Percentiles rank a stretch among this genome's conserved stretches.
phyloP scores from a whole-genome alignment of 2,113 vertebrate genomes.

The Manacus vitellinus region DNA sequence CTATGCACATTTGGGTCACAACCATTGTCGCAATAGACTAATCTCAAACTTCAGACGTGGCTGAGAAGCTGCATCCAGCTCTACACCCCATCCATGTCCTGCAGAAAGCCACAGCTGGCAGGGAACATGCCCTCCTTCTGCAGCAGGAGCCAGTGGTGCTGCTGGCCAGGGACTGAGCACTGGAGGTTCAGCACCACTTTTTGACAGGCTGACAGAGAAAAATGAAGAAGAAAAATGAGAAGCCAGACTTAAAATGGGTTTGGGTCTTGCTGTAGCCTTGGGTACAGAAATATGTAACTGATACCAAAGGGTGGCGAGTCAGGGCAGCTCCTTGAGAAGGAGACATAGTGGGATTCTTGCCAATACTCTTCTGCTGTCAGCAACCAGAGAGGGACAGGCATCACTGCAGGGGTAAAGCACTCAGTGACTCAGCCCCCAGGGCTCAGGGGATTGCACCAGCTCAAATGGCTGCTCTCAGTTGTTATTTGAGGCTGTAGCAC shows the following conservation, averaged over 20 bases:
- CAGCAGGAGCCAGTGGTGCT: not conserved
- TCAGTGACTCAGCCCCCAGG: fast-evolving
- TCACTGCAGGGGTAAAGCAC: not conserved
- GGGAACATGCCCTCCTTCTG: not conserved
- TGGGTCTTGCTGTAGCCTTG: not conserved
- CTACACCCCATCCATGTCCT: fast-evolving
- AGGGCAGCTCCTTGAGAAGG: not conserved
- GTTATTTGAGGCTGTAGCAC: not conserved
- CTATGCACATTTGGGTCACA: not conserved
- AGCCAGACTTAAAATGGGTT: not conserved
- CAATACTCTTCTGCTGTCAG: not conserved
- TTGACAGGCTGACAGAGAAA: not conserved
- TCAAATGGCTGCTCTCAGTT: not conserved
- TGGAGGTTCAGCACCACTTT: fast-evolving
- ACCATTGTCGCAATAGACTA: not conserved
- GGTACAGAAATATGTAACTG: not conserved
- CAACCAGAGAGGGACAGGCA: not conserved
- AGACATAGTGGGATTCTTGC: fast-evolving
- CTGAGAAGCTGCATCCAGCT: not conserved
- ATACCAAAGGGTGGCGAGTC: not conserved
- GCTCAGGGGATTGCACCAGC: fast-evolving
- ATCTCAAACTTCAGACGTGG: not conserved
- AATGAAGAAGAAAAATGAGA: not conserved
- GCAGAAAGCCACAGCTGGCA: not conserved
- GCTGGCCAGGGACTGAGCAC: not conserved